Evolutionary conservation across 2,797 vertebrate species (phyloP).

Genomic region (Crocidura indochinensis): DNA sequence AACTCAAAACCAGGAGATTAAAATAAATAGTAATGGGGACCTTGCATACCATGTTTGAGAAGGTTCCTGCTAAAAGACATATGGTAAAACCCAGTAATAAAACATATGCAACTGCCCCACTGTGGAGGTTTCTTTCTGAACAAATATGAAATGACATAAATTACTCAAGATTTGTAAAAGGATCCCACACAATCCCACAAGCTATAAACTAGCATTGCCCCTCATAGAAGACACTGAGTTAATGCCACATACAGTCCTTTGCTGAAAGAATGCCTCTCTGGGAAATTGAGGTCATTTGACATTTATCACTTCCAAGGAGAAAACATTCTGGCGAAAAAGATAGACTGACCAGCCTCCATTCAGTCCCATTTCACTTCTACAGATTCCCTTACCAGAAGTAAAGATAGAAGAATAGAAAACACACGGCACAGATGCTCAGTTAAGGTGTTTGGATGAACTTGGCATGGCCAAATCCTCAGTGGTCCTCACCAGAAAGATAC

Average conservation of each 20-base stretch:
- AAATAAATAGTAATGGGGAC: not conserved
- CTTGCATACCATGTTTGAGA: not conserved
- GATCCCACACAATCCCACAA: not conserved
- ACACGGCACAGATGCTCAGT: not conserved
- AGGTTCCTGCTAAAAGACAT: conserved; percentile 35
- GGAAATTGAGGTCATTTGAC: not conserved
- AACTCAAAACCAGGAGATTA: conserved; percentile 49
- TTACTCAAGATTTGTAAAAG: conserved; percentile 33
- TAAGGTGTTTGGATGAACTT: not conserved
- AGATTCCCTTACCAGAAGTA: not conserved
- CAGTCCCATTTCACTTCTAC: not conserved
- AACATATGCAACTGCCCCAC: not conserved
- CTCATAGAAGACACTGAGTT: not conserved
- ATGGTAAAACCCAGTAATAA: not conserved
- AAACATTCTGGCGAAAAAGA: not conserved
- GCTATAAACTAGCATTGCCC: not conserved
- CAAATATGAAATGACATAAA: conserved; percentile 43
- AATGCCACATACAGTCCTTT: not conserved
- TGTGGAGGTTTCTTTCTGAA: not conserved
- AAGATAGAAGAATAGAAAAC: accelerated
- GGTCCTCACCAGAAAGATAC: not conserved
- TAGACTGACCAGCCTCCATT: not conserved
- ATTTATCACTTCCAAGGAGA: not conserved
- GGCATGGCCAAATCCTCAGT: not conserved
- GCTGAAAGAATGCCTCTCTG: not conserved